Evolutionary conservation across 2,113 vertebrate genomes (phyloP).

Genomic region (Gavia stellata): DNA sequence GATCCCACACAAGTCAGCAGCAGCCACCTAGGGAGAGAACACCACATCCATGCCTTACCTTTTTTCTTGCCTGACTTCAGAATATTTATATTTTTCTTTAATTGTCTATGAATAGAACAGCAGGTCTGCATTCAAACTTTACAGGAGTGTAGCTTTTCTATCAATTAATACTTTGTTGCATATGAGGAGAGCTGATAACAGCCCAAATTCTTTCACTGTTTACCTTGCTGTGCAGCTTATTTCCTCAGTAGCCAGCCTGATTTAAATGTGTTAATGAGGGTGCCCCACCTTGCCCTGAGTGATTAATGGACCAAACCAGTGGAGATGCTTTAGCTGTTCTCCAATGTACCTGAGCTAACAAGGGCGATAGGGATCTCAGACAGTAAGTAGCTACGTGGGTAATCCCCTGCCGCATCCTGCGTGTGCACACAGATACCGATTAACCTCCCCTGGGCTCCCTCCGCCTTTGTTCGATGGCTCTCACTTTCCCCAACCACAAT

Average conservation of each 20-base stretch:
- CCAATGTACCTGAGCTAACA: not conserved
- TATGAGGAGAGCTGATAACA: not conserved
- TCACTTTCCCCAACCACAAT: accelerated
- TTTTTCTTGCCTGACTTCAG: not conserved
- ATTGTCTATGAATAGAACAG: not conserved
- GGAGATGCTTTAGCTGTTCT: not conserved
- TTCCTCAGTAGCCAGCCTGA: not conserved
- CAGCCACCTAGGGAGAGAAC: not conserved
- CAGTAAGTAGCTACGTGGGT: not conserved
- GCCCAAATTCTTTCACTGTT: not conserved
- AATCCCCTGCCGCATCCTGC: not conserved
- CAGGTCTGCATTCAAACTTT: not conserved
- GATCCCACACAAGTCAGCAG: not conserved
- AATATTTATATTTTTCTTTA: not conserved
- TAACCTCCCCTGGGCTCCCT: not conserved
- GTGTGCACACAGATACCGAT: not conserved
- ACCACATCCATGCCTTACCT: accelerated
- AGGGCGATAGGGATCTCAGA: not conserved
- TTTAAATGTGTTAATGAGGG: constrained; percentile 5
- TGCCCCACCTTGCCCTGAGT: not conserved
- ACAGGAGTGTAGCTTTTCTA: not conserved
- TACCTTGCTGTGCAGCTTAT: not conserved
- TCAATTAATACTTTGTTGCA: not conserved
- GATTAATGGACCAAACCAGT: not conserved
- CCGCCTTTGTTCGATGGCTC: not conserved